Base-by-base conservation (phyloP, 1,140 invertebrate species). In the Probaryconus sp. region DNA sequence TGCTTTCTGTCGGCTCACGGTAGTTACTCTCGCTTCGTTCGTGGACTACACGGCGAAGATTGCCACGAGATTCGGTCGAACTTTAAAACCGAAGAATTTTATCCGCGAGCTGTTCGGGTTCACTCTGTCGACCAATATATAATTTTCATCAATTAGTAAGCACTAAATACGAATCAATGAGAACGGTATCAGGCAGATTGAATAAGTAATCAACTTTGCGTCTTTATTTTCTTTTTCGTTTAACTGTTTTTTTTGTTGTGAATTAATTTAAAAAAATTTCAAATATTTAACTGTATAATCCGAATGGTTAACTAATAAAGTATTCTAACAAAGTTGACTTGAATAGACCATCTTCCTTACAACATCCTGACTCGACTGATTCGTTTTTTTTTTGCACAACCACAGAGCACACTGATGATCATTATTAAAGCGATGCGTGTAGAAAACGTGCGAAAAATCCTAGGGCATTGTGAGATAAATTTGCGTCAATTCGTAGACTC, bases 401-500 rank as follows among this genome's bases (percentile, higher is more conserved):
- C n/a, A n/a, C n/a, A n/a, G n/a, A n/a, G n/a, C n/a, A 3, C 7
- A 37, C 40, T 11, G 31, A 63, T 53, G 30, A 30, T 64, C 60
- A 37, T 1, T 48, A 58, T 58, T 50, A 58, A 7, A 31, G 14
- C 5, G 50, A 65, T 65, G 48, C 61, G 48, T n/a, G n/a, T 30
- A 3, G 28, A 30, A 30, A 30, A 30, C 28, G 28, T 51, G 63
- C 37, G 24, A 65, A 43, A 14, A 42, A 58, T 58, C 53, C 42
- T 50, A 33, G 47, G 31, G 37, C 38, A 71, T 70, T 48, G 31
- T 24, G 53, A 40, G 48, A 76, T 76, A 61, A 70, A 61, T 76
- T 76, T 56, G 65, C 65, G 58, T 65, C 58, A 64, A 65, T 65
- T 69, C 60, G 51, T 63, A 51, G 33, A 45, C 63, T 67, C 55